Evolutionary conservation across 1,140 invertebrate genomes (phyloP).

Genomic region (Ericerus pela): DNA sequence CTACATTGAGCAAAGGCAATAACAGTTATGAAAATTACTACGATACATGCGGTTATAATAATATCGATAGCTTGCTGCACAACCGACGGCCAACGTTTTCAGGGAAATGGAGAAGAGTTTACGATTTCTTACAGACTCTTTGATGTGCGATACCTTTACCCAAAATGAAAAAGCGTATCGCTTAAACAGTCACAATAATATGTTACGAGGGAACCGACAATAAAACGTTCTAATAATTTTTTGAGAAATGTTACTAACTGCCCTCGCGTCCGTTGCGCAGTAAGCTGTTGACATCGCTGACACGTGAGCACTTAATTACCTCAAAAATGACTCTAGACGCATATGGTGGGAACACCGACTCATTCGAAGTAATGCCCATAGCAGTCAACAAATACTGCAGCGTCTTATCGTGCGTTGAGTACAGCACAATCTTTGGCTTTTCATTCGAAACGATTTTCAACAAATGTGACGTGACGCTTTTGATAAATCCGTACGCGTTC

Average conservation of each 20-base stretch:
- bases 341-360: slow-evolving; percentile 49
- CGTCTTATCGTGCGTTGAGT: slow-evolving; percentile 83
- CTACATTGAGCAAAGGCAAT: not conserved
- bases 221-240: not conserved
- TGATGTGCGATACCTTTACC: no score
- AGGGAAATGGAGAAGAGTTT: no score
- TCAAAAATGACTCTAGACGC: slow-evolving; percentile 75
- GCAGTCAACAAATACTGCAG: slow-evolving; percentile 64
- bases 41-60: not conserved
- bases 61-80: no score
- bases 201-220: not conserved
- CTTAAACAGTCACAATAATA: no score
- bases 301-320: slow-evolving; percentile 24
- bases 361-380: slow-evolving; percentile 47
- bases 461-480: slow-evolving; percentile 62
- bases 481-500: slow-evolving; percentile 56
- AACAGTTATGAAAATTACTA: not conserved
- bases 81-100: no score
- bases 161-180: no score
- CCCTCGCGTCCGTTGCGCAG: no score
- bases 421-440: slow-evolving; percentile 65
- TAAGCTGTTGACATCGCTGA: slow-evolving; percentile 13
- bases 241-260: not conserved
- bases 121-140: no score
- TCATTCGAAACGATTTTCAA: slow-evolving; percentile 58